Base-by-base conservation (phyloP, 2,888 invertebrate species). In the Bellardia bayeri region DNA sequence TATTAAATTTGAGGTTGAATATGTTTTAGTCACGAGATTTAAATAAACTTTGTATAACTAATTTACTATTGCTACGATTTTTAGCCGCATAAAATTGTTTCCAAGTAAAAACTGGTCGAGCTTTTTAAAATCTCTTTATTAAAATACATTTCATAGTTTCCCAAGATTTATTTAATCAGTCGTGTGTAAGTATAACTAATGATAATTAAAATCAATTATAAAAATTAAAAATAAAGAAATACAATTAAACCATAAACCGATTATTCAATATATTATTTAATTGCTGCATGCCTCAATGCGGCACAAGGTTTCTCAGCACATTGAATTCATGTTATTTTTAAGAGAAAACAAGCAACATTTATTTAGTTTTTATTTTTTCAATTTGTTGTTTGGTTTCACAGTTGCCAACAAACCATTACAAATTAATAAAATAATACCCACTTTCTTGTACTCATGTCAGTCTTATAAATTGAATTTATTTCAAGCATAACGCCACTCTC, bases 391-490 rank as follows among this genome's bases (percentile, higher is more conserved):
- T 63, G 30, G 61, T 45, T 63, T 11, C 13, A 45, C 13, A 45
- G 66, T 64, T 74, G 9, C 66, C 45, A 81, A 40, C 71, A 71
- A 71, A 42, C 16, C 40, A 71, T 68, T 63, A 61, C 23, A 81
- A 42, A 64, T 71, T 69, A 69, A 49, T 69, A n/a, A 64, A 42
- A 78, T n/a, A 78, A 76, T 76, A 37, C 37, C 45, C 33, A 51
- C 23, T 69, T 37, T 51, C 14, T 45, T n/a, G 54, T 30, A 54
- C 33, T 66, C 33, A 49, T 56, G 16, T 66, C 14, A 45, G 54
- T 69, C n/a, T 33, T 51, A 16, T 5, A 69, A 69, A 49, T 49
- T 49, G 49, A 49, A 30, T 72, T 72, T 56, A 37, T 14, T 45
- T 81, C 74, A 82, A 23, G 14, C 30, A 4, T 64, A 64, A 66